A percentile compares a stretch with the other conserved stretches of the same genome.
phyloP scores from a whole-genome alignment of 2,888 invertebrate genomes.

The Diplolepis rosae region DNA sequence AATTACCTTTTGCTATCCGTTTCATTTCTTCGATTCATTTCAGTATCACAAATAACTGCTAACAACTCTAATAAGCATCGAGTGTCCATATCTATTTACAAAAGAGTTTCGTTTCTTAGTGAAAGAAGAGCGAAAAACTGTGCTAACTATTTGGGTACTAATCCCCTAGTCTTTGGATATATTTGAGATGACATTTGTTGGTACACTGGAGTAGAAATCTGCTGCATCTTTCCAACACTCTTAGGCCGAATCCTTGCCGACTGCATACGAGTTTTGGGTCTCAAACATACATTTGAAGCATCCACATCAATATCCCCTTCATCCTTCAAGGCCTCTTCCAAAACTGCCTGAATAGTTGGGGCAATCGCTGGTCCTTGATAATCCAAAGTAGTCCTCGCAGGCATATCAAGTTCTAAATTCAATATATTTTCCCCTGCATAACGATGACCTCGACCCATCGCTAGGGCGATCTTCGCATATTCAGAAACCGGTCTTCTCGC shows the following conservation, averaged over 20 bases:
- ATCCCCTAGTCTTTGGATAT: slow-evolving; percentile 71
- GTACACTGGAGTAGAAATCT: slow-evolving; percentile 66
- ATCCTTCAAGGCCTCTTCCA: slow-evolving; percentile 70
- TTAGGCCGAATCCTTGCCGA: slow-evolving; percentile 66
- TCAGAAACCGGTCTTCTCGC: slow-evolving; percentile 80
- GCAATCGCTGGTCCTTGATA: slow-evolving; percentile 83
- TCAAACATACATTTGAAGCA: slow-evolving; percentile 65
- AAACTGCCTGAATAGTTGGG: slow-evolving; percentile 80
- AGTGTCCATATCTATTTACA: slow-evolving; percentile 46
- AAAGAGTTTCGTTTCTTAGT: slow-evolving; percentile 25
- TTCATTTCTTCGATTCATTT: slow-evolving; percentile 37
- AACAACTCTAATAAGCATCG: slow-evolving; percentile 37
- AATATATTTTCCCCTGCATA: slow-evolving; percentile 82
- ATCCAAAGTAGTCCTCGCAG: slow-evolving; percentile 84
- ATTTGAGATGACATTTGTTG: slow-evolving; percentile 69
- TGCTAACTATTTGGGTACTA: slow-evolving; percentile 67
- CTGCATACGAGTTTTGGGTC: slow-evolving; percentile 63
- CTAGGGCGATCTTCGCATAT: slow-evolving; percentile 77
- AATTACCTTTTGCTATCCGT: slow-evolving; percentile 37
- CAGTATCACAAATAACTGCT: slow-evolving; percentile 51
- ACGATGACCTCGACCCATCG: slow-evolving; percentile 74
- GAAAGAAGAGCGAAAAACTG: slow-evolving; percentile 22
- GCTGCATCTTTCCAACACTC: slow-evolving; percentile 68
- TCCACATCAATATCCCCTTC: slow-evolving; percentile 72
- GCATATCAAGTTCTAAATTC: slow-evolving; percentile 84